Evolutionary conservation across 1,140 invertebrate genomes (phyloP).

Genomic region (Uloborus diversus): DNA sequence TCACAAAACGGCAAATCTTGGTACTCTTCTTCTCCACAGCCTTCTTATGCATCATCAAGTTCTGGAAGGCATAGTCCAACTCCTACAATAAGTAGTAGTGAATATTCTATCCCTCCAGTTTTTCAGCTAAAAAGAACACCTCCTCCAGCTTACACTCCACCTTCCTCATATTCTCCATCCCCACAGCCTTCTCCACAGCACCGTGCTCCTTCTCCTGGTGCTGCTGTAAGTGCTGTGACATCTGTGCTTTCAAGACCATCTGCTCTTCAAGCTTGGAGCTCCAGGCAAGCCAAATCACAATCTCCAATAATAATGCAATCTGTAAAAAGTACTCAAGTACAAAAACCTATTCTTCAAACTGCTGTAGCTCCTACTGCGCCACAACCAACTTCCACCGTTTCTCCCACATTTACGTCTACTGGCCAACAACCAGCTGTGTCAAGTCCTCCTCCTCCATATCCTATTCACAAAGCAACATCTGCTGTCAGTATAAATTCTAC

Average conservation of each 20-base stretch:
- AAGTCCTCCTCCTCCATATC: slow-evolving; percentile 49
- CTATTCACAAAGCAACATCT: slow-evolving; percentile 48
- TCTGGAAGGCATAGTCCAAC: slow-evolving; percentile 60
- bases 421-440: slow-evolving; percentile 23
- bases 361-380: slow-evolving; percentile 87
- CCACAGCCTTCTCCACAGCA: slow-evolving; percentile 45
- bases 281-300: slow-evolving; percentile 72
- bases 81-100: slow-evolving; percentile 66
- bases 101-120: slow-evolving; percentile 66
- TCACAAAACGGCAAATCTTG: slow-evolving; percentile 51
- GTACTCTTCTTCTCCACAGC: slow-evolving; percentile 71
- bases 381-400: slow-evolving; percentile 44
- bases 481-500: slow-evolving; percentile 36
- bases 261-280: slow-evolving; percentile 64
- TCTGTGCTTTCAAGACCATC: slow-evolving; percentile 57
- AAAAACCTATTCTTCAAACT: slow-evolving; percentile 91
- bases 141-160: slow-evolving; percentile 78
- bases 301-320: slow-evolving; percentile 93
- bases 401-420: slow-evolving; percentile 22
- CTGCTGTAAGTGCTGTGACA: slow-evolving; percentile 21
- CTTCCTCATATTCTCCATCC: slow-evolving; percentile 68
- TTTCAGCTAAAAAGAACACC: slow-evolving; percentile 82
- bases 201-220: slow-evolving; percentile 39
- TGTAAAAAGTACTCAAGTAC: slow-evolving; percentile 85
- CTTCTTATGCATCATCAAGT: slow-evolving; percentile 78